phyloP scores from a whole-genome alignment of 1,140 invertebrate genomes.

The Diabrotica undecimpunctata region DNA sequence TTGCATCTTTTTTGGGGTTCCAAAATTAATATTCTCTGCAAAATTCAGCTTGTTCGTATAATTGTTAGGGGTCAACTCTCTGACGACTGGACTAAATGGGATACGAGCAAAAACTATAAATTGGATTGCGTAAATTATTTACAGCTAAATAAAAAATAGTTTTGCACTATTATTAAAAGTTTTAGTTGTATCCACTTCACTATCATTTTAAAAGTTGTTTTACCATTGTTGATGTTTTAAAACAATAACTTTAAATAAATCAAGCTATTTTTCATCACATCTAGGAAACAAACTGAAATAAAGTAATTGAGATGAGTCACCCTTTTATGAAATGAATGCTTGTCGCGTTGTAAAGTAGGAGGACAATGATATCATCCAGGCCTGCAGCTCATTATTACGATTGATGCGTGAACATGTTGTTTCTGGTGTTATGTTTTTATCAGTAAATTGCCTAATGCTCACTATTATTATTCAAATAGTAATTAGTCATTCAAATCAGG shows the following conservation, averaged over 20 bases:
- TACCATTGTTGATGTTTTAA: not conserved
- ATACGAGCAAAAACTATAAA: no score
- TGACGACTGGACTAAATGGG: no score
- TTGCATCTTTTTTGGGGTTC: no score
- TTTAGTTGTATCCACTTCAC: no score
- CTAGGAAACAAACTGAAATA: not conserved
- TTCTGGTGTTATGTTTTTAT: not conserved
- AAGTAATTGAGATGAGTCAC: not conserved
- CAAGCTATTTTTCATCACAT: conserved; percentile 1
- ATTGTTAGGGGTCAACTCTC: no score
- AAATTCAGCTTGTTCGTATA: no score
- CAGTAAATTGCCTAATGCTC: conserved; percentile 2
- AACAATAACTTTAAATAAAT: not conserved
- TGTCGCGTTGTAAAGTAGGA: not conserved
- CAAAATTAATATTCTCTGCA: no score
- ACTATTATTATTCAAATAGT: not conserved
- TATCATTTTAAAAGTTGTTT: not conserved
- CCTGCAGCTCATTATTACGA: not conserved
- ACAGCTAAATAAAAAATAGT: no score
- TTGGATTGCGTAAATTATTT: no score
- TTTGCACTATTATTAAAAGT: no score
- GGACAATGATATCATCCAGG: not conserved
- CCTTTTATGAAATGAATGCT: not conserved
- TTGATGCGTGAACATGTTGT: not conserved
- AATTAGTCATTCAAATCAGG: not conserved